Percentiles rank a stretch among this genome's conserved stretches.
phyloP scores from a whole-genome alignment of 2,888 invertebrate species.

The Brenthis ino region DNA sequence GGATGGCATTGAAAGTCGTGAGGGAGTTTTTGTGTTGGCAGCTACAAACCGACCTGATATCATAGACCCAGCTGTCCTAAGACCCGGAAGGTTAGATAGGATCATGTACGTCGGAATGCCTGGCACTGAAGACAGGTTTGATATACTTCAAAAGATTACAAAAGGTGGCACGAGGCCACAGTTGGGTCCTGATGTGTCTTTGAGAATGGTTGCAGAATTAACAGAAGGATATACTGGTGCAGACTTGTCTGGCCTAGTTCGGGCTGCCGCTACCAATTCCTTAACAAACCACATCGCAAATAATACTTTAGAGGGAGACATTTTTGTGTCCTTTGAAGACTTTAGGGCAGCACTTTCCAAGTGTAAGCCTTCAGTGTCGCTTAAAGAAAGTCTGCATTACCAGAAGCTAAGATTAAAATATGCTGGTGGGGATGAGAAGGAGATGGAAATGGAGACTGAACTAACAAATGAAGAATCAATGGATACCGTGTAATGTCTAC shows the following conservation, averaged over 20 bases:
- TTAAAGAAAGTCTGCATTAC: slow-evolving; percentile 90
- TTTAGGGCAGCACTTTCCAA: slow-evolving; percentile 89
- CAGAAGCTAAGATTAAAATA: slow-evolving; percentile 87
- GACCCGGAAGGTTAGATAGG: slow-evolving; percentile 94
- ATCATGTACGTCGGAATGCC: slow-evolving; percentile 96
- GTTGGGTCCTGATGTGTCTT: slow-evolving; percentile 88
- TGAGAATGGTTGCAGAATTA: slow-evolving; percentile 86
- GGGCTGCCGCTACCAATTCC: slow-evolving; percentile 92
- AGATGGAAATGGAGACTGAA: slow-evolving; percentile 83
- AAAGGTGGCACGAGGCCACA: slow-evolving; percentile 93
- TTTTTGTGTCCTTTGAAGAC: slow-evolving; percentile 86
- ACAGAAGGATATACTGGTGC: slow-evolving; percentile 95
- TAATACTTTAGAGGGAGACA: slow-evolving; percentile 76
- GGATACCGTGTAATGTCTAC: slow-evolving; percentile 66
- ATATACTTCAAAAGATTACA: slow-evolving; percentile 94
- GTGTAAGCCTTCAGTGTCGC: slow-evolving; percentile 93
- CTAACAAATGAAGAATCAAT: slow-evolving; percentile 73
- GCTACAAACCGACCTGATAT: slow-evolving; percentile 98
- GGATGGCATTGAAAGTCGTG: slow-evolving; percentile 96
- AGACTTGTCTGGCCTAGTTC: slow-evolving; percentile 93
- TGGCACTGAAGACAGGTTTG: slow-evolving; percentile 87
- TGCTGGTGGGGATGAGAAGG: slow-evolving; percentile 77
- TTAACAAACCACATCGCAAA: slow-evolving; percentile 88
- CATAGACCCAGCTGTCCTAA: slow-evolving; percentile 96
- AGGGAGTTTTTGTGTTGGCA: slow-evolving; percentile 96